phyloP scores from a whole-genome alignment of 1,140 invertebrate genomes.

The Chlorops oryzae region DNA sequence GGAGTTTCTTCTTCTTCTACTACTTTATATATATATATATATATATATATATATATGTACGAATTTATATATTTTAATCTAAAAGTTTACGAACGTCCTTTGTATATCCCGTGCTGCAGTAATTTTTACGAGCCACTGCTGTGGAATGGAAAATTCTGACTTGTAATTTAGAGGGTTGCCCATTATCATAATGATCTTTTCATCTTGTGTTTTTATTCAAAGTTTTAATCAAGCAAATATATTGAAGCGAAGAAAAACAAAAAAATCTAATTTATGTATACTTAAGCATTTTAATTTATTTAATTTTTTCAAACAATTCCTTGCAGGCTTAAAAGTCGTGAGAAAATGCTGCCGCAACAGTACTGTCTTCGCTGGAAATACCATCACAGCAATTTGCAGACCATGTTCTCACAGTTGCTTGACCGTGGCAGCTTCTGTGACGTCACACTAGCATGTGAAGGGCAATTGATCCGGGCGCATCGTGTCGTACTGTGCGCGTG shows the following conservation, averaged over 20 bases:
- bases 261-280: neutral
- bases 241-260: neutral
- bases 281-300: no score
- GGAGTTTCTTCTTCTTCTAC: no score
- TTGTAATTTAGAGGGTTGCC: no score
- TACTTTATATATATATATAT: no score
- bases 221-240: no score
- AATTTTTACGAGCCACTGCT: no score
- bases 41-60: neutral
- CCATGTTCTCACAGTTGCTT: constrained; percentile 82
- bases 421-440: constrained; percentile 85
- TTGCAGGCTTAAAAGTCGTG: no score
- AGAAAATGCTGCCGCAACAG: constrained; percentile 73
- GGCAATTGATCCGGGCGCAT: constrained; percentile 79
- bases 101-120: no score
- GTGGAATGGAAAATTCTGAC: no score
- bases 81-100: neutral
- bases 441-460: constrained; percentile 83
- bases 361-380: constrained; percentile 88
- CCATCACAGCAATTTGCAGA: constrained; percentile 82
- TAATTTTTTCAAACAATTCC: no score
- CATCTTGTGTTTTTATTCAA: no score
- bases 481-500: constrained; percentile 75
- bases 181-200: no score
- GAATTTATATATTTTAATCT: neutral